Evolutionary conservation across 2,888 invertebrate genomes (phyloP), one percentile per base, ranked within the genome.

Genomic region (Lepidocyrtoides sp.): DNA sequence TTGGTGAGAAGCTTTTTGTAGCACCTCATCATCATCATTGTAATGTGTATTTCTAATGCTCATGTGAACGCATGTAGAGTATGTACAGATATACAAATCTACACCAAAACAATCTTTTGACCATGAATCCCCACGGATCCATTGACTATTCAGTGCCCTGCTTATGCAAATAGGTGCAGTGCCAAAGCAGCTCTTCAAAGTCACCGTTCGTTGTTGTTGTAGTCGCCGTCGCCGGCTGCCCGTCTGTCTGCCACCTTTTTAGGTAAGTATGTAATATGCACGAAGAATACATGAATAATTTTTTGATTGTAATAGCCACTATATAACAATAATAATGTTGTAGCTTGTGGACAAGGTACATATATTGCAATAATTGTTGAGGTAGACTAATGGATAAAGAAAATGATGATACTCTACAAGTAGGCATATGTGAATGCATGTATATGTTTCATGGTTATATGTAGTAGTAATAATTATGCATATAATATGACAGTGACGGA

Each of bases 141-240:
- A 85, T 85, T 85, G 51, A 72, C 54, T 85, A 85, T 85, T 66
- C 84, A 84, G 32, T 69, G 77, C 48, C 51, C 77, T 63, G 77
- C 66, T 51, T 89, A 89, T 89, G 88, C 89, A 89, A 89, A 89
- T 82, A 44, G 72, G 10, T 81, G 81, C 23, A 72, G 44, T 72
- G 17, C 14, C 23, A 57, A 41, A 69, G 69, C 54, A 82, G 32
- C 57, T 60, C 60, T 26, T 89, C 72, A 82, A 82, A 72, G 83
- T 84, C 44, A 51, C 63, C 36, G 44, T 63, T 63, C 32, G 17
- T 63, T n/a, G 17, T 48, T 44, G 5, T 51, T 36, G 29, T 79
- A 79, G 26, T 87, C 48, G 63, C 54, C 90, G 26, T 87, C 48
- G 63, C 54, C 90, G 85, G 85, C 69, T 85, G 90, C 79, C 90